Percentiles rank a stretch among this genome's conserved stretches.
Evolutionary conservation across 2,113 vertebrate genomes (phyloP).

Genomic region (Microtus montanus): DNA sequence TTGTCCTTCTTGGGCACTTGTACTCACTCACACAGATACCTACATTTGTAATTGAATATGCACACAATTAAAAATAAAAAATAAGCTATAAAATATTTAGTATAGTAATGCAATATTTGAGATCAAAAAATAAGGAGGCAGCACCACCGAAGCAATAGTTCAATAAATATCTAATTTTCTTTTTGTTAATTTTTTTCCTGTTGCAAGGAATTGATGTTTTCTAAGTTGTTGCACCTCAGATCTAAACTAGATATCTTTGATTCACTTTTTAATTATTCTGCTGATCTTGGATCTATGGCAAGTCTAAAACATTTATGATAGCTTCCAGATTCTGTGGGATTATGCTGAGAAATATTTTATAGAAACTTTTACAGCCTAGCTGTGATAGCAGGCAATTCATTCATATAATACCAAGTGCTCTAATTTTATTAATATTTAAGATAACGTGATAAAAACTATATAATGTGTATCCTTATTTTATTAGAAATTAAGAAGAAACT

Average conservation of each 20-base stretch:
- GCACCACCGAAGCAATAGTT: not conserved
- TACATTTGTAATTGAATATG: not conserved
- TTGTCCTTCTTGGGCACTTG: not conserved
- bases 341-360: constrained; percentile 20
- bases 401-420: not conserved
- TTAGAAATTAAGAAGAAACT: not conserved
- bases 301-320: constrained; percentile 1
- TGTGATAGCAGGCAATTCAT: constrained; percentile 15
- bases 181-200: not conserved
- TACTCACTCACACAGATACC: no score
- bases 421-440: constrained; percentile 51
- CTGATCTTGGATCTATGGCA: not conserved
- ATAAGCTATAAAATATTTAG: not conserved
- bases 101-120: not conserved
- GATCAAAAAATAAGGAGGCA: not conserved
- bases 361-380: not conserved
- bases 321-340: constrained; percentile 8
- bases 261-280: constrained; percentile 47
- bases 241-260: constrained; percentile 5
- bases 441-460: constrained; percentile 15
- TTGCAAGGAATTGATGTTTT: not conserved
- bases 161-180: constrained; percentile 7
- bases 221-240: not conserved
- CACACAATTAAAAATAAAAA: not conserved
- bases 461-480: not conserved